phyloP scores from a whole-genome alignment of 2,113 vertebrate species.

The Paradisaea rubra region DNA sequence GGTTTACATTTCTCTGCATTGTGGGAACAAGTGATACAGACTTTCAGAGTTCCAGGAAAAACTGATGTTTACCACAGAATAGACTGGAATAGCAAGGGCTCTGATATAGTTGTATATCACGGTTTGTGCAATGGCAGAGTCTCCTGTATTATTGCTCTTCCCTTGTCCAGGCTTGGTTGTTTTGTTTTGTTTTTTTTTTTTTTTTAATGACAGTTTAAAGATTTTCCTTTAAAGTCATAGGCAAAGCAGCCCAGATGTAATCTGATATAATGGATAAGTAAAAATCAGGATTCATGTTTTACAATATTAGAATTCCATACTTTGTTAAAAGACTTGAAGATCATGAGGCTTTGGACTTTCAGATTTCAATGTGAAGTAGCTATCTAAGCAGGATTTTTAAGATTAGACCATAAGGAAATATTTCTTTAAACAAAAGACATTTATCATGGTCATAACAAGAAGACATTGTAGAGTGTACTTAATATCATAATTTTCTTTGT shows the following conservation, averaged over 20 bases:
- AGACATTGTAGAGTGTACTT: neutral
- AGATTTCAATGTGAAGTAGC: neutral
- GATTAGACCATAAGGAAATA: neutral
- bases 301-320: neutral
- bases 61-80: neutral
- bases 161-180: neutral
- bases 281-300: neutral
- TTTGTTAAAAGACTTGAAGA: neutral
- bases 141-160: neutral
- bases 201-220: neutral
- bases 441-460: neutral
- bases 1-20: neutral
- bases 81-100: neutral
- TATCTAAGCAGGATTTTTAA: neutral
- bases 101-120: neutral
- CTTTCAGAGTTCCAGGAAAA: neutral
- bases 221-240: neutral
- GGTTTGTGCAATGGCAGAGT: neutral
- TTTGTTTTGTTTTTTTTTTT: neutral
- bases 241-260: neutral
- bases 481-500: neutral
- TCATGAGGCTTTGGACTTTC: neutral
- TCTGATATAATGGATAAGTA: neutral
- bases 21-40: neutral
- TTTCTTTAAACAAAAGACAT: neutral